Base-by-base conservation (phyloP, 1,140 invertebrate species). In the Calliopsis andreniformis region DNA sequence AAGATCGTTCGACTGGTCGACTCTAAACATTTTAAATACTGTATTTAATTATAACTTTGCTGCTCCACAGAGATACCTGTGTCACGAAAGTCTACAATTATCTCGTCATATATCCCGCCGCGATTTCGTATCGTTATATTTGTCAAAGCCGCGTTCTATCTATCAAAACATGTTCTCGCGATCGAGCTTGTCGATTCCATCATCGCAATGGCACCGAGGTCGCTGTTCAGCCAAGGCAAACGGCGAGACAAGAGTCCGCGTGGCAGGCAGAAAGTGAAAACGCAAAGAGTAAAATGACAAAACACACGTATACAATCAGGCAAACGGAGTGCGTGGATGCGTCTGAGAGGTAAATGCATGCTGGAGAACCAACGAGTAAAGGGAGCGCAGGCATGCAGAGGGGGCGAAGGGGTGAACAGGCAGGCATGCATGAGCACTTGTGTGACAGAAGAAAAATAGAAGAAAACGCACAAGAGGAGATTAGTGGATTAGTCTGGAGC, bases 401-500 rank as follows among this genome's bases (percentile, higher is more conserved):
- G 5, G 61, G 53, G 28, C 23, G 32, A 5, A n/a, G n/a, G n/a
- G n/a, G n/a, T n/a, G 16, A 20, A 16, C 35, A 43, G 8, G 53
- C 14, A 61, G 20, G 42, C 51, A 16, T 18, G 35, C 55, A 35
- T 45, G 16, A 28, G 53, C 25, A 18, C 23, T 43, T 8, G 70
- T 30, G 66, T 83, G 76, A 82, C 66, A 67, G 66, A 70, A 78
- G 58, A 78, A 68, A 80, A 78, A 82, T 58, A 78, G 67, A 73
- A 70, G 20, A 82, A 68, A 14, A 82, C 39, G 75, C 35, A 10
- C 35, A 39, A 45, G 56, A 45, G 79, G 75, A 84, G 78, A 86
- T 88, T 82, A 88, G 78, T 87, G 69, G 78, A 86, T 88, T 88
- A 88, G 75, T 88, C 53, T n/a, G 59, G 64, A 76, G 69, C 47